A percentile compares a stretch with the other conserved stretches of the same genome.
These are phyloP conservation scores for Syngnathus scovelli DNA, from an alignment of 2,113 vertebrate species.

Conservation along the genomic window DNA sequence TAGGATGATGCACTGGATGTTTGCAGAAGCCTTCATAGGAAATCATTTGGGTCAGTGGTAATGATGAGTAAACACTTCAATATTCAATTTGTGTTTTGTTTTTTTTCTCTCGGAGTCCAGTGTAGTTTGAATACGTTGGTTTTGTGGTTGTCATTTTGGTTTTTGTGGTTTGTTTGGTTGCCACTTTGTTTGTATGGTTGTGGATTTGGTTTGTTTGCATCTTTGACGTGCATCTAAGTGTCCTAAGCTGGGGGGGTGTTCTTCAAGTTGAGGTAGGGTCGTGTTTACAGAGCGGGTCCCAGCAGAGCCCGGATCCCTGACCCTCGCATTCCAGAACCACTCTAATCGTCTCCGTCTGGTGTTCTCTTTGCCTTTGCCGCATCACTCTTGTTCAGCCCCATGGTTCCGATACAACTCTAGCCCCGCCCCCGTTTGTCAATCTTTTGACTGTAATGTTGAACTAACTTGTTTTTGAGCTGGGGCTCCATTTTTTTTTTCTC, in stretches of 20 bases:
- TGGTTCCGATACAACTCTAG: conserved; percentile 18
- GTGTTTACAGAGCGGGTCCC: conserved; percentile 71
- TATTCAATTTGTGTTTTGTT: conserved; percentile 8
- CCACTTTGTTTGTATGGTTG: conserved; percentile 39
- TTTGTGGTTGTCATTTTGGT: conserved; percentile 21
- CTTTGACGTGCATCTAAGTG: conserved; percentile 27
- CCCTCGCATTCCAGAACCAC: conserved; percentile 70
- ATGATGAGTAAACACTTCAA: conserved; percentile 3
- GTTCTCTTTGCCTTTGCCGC: conserved; percentile 40
- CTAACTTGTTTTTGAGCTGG: conserved; percentile 22
- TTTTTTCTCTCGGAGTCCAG: conserved; percentile 11
- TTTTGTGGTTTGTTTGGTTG: conserved; percentile 45
- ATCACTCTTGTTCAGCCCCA: conserved; percentile 38
- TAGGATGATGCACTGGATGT: conserved; percentile 23
- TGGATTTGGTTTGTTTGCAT: conserved; percentile 50
- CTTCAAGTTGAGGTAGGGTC: conserved; percentile 56
- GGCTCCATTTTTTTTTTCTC: conserved; percentile 12
- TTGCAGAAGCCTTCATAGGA: conserved; percentile 11
- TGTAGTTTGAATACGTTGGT: conserved; percentile 28
- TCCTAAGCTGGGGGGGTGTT: conserved; percentile 11
- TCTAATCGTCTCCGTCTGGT: conserved; percentile 70
- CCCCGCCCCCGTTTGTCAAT: conserved; percentile 34
- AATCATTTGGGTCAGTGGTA: conserved; percentile 27
- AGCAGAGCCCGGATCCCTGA: conserved; percentile 70
- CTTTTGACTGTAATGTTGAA: conserved; percentile 27